These are phyloP conservation scores for Pedionomus torquatus DNA, from an alignment of 2,113 vertebrate genomes.

Conservation along the genomic window DNA sequence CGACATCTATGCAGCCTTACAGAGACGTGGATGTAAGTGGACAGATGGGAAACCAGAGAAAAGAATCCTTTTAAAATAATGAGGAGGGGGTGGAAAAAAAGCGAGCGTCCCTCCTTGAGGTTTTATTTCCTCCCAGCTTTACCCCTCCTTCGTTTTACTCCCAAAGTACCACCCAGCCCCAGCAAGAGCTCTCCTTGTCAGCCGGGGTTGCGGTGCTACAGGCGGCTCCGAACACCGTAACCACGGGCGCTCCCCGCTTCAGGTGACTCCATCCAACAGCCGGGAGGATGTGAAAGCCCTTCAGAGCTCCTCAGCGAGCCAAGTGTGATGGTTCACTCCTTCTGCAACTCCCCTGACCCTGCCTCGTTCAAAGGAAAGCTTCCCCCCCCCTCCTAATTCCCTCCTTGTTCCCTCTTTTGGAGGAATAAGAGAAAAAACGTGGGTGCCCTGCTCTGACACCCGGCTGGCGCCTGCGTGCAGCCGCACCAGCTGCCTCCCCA, in stretches of 20 bases:
- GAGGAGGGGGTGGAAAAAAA: background rate
- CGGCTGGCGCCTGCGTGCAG: slow-evolving; percentile 16
- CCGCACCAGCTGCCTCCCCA: slow-evolving; percentile 25
- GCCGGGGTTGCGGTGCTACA: fast-evolving
- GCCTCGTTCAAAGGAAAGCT: slow-evolving; percentile 25
- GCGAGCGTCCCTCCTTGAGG: background rate
- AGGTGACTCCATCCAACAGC: background rate
- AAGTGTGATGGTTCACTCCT: slow-evolving; percentile 43
- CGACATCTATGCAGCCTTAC: too few species aligned
- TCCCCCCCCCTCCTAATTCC: background rate
- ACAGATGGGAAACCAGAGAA: background rate
- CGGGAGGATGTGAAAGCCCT: slow-evolving; percentile 2
- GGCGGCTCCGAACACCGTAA: background rate
- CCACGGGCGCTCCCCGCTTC: background rate
- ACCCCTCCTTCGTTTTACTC: background rate
- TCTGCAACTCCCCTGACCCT: slow-evolving; percentile 31
- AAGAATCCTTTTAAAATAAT: background rate
- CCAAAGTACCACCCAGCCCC: background rate
- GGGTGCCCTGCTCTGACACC: slow-evolving; percentile 50
- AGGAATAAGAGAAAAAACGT: slow-evolving; percentile 47
- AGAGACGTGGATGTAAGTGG: too few species aligned
- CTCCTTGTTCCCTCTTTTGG: background rate
- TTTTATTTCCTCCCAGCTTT: slow-evolving; percentile 6
- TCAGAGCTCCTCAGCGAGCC: slow-evolving; percentile 31
- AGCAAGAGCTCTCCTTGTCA: background rate